A percentile compares a stretch with the other conserved stretches of the same genome.
These are phyloP conservation scores for Bombylius discolor DNA, from an alignment of 2,888 invertebrate genomes.

Conservation along the genomic window DNA sequence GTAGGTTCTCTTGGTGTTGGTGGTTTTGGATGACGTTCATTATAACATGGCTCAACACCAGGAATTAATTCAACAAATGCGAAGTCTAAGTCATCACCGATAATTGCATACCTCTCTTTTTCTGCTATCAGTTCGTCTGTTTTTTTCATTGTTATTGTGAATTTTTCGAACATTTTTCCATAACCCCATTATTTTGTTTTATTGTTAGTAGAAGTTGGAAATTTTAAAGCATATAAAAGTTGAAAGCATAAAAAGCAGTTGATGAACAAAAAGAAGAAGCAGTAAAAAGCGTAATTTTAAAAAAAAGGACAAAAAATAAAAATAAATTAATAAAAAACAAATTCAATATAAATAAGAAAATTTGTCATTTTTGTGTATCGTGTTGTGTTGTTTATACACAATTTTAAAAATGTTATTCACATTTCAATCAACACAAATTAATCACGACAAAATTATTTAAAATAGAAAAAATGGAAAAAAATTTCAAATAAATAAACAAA, in stretches of 20 bases:
- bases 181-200: not conserved
- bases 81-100: constrained; percentile 85
- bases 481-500: too few species aligned
- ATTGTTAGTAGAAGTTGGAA: not conserved
- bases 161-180: not conserved
- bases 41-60: constrained; percentile 41
- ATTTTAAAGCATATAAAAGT: not conserved
- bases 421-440: too few species aligned
- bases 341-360: too few species aligned
- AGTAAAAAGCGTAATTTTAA: too few species aligned
- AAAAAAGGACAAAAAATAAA: too few species aligned
- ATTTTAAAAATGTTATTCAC: too few species aligned
- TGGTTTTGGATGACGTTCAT: constrained; percentile 35
- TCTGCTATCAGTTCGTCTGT: constrained; percentile 68
- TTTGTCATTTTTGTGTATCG: too few species aligned
- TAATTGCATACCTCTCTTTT: constrained; percentile 84
- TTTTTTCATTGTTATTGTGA: not conserved
- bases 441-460: too few species aligned
- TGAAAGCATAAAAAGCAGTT: not conserved
- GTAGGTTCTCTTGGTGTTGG: constrained; percentile 32
- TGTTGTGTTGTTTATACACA: too few species aligned
- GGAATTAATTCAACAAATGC: constrained; percentile 76
- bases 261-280: not conserved
- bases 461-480: too few species aligned
- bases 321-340: too few species aligned